These are phyloP conservation scores for Metalampra italica DNA, from an alignment of 2,888 invertebrate genomes.

Conservation along the genomic window DNA sequence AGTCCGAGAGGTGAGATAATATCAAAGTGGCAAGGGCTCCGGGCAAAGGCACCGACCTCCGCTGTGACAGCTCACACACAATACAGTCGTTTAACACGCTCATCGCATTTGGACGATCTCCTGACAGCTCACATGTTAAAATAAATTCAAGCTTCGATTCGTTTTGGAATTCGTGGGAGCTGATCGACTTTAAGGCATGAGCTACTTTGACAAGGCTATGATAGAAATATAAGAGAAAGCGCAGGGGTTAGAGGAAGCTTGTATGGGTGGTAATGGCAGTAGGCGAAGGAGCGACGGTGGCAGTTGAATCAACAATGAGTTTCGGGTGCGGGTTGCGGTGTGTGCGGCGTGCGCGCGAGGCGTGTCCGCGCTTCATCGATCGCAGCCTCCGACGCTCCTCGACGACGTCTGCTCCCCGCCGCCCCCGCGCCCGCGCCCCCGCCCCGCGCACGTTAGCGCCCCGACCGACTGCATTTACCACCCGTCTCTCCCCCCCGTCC, in stretches of 20 bases:
- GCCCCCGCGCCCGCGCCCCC: constrained; percentile 19
- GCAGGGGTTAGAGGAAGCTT: not conserved
- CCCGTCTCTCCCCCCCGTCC: constrained; percentile 15
- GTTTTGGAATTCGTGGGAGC: constrained; percentile 27
- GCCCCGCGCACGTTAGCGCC: constrained; percentile 68
- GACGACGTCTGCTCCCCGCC: constrained; percentile 67
- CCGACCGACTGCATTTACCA: constrained; percentile 77
- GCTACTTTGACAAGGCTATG: constrained; percentile 1
- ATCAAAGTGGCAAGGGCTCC: constrained; percentile 40
- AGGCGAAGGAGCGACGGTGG: constrained; percentile 30
- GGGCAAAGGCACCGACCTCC: constrained; percentile 56
- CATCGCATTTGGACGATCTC: constrained; percentile 62
- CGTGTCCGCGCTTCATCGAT: constrained; percentile 78
- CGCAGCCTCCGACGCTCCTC: constrained; percentile 75
- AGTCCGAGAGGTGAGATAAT: constrained; percentile 51
- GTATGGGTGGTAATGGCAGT: constrained; percentile 8
- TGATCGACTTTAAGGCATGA: not conserved
- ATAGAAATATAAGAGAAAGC: not conserved
- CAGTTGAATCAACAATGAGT: constrained; percentile 53
- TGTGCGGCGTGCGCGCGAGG: constrained; percentile 60
- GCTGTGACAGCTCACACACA: constrained; percentile 64
- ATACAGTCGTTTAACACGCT: constrained; percentile 75
- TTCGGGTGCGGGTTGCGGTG: constrained; percentile 43
- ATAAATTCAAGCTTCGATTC: constrained; percentile 33
- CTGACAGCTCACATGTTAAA: constrained; percentile 59